Percentiles rank a stretch among this genome's conserved stretches.
Evolutionary conservation across 2,888 invertebrate genomes (phyloP).

Genomic region (Microchrysa polita): DNA sequence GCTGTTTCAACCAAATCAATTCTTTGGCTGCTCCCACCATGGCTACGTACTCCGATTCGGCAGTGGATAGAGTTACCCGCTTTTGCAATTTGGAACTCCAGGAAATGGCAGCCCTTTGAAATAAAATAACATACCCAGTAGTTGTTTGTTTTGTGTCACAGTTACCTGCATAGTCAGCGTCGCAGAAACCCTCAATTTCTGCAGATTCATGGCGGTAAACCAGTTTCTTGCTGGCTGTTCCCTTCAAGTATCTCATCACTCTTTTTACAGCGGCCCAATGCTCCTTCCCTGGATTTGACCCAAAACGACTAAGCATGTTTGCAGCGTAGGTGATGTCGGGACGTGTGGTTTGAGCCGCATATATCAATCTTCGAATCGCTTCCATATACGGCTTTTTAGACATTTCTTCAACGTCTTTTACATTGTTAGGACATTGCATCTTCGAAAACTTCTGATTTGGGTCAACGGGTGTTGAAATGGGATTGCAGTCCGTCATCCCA

Average conservation of each 20-base stretch:
- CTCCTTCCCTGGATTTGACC: constrained; percentile 25
- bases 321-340: constrained; percentile 42
- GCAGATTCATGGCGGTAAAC: too few relatives aligned
- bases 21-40: neutral
- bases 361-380: constrained; percentile 41
- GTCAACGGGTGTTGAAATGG: constrained; percentile 48
- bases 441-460: constrained; percentile 45
- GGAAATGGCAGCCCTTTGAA: neutral
- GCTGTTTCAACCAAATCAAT: constrained; percentile 1
- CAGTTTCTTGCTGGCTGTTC: neutral
- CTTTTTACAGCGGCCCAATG: constrained; percentile 39
- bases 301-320: constrained; percentile 24
- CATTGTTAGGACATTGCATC: neutral
- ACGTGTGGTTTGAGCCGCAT: constrained; percentile 29
- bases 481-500: constrained; percentile 51
- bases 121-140: neutral
- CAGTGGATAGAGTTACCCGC: neutral
- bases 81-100: neutral
- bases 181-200: too few relatives aligned
- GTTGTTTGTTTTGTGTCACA: neutral
- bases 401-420: constrained; percentile 30
- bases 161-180: too few relatives aligned
- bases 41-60: neutral
- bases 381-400: constrained; percentile 33
- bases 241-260: constrained; percentile 15